These are phyloP conservation scores for Drosophila tanythrix DNA, from an alignment of 2,888 invertebrate genomes.

Conservation along the genomic window DNA sequence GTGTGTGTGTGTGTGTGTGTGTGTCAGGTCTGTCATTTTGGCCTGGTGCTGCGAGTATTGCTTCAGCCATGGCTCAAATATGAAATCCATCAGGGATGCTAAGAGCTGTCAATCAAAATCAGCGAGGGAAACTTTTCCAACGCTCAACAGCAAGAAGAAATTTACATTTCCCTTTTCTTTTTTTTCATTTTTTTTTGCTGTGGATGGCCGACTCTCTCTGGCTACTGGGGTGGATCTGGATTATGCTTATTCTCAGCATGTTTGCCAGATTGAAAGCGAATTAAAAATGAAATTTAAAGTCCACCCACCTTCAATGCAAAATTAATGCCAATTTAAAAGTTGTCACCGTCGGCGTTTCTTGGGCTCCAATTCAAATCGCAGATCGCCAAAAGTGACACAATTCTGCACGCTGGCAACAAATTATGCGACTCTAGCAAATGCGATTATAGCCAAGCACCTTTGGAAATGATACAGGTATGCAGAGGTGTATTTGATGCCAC, in stretches of 20 bases:
- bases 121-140: constrained; percentile 81
- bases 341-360: constrained; percentile 30
- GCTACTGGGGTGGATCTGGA: constrained; percentile 49
- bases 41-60: constrained; percentile 44
- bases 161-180: constrained; percentile 69
- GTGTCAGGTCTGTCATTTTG: constrained; percentile 57
- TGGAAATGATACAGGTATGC: constrained; percentile 5
- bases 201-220: constrained; percentile 7
- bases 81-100: constrained; percentile 84
- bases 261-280: constrained; percentile 76
- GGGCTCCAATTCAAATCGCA: constrained; percentile 36
- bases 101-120: constrained; percentile 84
- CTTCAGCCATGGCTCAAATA: constrained; percentile 75
- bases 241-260: constrained; percentile 62
- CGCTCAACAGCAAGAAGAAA: constrained; percentile 47
- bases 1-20: constrained; percentile 48
- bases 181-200: not conserved
- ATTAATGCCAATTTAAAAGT: constrained; percentile 66
- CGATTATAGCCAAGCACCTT: constrained; percentile 52
- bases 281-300: constrained; percentile 75
- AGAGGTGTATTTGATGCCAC: constrained; percentile 24
- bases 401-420: constrained; percentile 52
- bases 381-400: constrained; percentile 54
- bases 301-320: constrained; percentile 48
- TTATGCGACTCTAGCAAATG: constrained; percentile 56